A percentile compares a stretch with the other conserved stretches of the same genome.
Conservation (phyloP, 2,888 invertebrate genomes). For the Cerceris ruficornis region DNA sequence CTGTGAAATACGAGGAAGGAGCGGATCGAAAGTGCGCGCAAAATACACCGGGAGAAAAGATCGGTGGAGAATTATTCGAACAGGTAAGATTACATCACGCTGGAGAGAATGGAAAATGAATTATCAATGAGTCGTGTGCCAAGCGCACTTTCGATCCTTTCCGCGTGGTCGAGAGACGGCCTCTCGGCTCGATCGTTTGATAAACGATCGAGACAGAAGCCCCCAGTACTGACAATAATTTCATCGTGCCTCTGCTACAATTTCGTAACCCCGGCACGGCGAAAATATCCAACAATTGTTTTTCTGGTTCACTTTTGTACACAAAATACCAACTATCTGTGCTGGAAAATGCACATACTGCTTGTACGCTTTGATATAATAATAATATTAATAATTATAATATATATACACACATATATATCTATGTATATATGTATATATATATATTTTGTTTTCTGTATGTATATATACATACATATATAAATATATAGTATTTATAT, state of each 20-base stretch:
- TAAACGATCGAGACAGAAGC: constrained; percentile 20
- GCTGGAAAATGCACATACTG: constrained; percentile 77
- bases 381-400: constrained; percentile 61
- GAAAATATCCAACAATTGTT: constrained; percentile 41
- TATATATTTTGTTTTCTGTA: constrained; percentile 72
- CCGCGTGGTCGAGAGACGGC: constrained; percentile 21
- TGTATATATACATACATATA: constrained; percentile 53
- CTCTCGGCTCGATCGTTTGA: constrained; percentile 22
- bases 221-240: constrained; percentile 12
- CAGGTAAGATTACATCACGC: constrained; percentile 32
- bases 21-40: constrained; percentile 38
- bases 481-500: constrained; percentile 73
- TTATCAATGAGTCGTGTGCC: neutral
- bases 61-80: constrained; percentile 1
- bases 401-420: constrained; percentile 62
- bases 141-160: constrained; percentile 40
- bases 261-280: constrained; percentile 1
- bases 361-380: constrained; percentile 67
- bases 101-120: constrained; percentile 16
- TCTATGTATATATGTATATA: constrained; percentile 34
- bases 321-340: constrained; percentile 80
- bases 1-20: constrained; percentile 11
- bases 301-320: constrained; percentile 70
- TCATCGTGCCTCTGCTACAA: constrained; percentile 13
- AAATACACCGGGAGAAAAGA: constrained; percentile 8